Evolutionary conservation across 2,797 vertebrate species (phyloP).

Genomic region (Tokudaia tokunoshimensis): DNA sequence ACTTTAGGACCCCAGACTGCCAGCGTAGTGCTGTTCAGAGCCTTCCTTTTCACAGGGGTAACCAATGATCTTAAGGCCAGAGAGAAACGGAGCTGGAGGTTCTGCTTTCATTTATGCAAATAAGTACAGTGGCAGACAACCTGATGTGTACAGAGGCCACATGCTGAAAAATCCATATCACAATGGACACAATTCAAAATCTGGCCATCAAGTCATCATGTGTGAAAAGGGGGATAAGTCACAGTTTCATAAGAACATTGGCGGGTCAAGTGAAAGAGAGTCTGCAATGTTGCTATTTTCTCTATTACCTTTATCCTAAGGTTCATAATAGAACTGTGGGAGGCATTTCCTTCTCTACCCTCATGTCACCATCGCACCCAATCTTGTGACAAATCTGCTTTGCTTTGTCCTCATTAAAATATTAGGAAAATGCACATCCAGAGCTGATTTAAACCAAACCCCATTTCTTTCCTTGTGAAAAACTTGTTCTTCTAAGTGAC

Average conservation of each 20-base stretch:
- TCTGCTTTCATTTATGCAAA: constrained; percentile 24
- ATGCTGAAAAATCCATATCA: not conserved
- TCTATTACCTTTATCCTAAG: constrained; percentile 53
- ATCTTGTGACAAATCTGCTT: not conserved
- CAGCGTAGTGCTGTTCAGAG: not conserved
- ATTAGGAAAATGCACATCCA: not conserved
- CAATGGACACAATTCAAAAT: not conserved
- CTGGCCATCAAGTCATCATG: constrained; percentile 34
- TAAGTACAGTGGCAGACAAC: constrained; percentile 30
- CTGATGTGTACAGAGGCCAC: constrained; percentile 45
- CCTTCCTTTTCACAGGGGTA: not conserved
- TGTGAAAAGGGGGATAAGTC: constrained; percentile 64
- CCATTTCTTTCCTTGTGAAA: not conserved
- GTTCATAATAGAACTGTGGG: not conserved
- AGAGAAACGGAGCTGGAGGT: constrained; percentile 49
- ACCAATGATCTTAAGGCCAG: not conserved
- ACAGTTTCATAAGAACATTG: constrained; percentile 36
- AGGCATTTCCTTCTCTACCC: not conserved
- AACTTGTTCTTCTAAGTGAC: not conserved
- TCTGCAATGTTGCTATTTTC: constrained; percentile 20
- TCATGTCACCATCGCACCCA: not conserved
- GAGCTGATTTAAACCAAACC: constrained; percentile 13
- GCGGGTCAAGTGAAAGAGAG: constrained; percentile 12
- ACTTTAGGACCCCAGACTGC: not conserved
- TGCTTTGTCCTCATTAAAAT: not conserved